phyloP scores from a whole-genome alignment of 1,140 invertebrate genomes.

The Bombus pascuorum region DNA sequence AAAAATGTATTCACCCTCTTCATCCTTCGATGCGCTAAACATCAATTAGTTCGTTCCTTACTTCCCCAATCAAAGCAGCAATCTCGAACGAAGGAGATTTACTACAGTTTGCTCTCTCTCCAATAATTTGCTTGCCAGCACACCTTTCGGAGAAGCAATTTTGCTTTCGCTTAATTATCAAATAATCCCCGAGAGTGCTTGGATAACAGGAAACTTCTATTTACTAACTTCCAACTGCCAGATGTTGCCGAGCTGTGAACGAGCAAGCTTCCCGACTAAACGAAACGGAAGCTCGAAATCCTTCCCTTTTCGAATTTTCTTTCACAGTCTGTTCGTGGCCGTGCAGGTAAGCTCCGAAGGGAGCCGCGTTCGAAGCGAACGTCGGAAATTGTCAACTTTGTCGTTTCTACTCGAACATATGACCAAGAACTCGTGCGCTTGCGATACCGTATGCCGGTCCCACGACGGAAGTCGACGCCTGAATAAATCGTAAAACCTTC shows the following conservation, averaged over 20 bases:
- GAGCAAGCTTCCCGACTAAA: background rate
- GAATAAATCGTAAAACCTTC: conserved; percentile 32
- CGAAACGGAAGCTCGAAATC: background rate
- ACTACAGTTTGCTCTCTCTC: background rate
- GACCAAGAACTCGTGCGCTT: background rate
- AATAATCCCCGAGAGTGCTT: background rate
- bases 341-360: background rate
- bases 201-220: conserved; percentile 6
- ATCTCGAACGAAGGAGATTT: background rate
- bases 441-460: too few species aligned
- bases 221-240: background rate
- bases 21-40: background rate
- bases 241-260: background rate
- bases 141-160: background rate
- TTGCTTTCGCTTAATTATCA: conserved; percentile 10
- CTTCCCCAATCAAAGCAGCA: background rate
- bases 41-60: background rate
- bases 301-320: background rate
- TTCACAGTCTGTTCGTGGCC: background rate
- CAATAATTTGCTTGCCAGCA: background rate
- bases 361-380: background rate
- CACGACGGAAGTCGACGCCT: background rate
- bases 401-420: background rate
- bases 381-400: conserved; percentile 33
- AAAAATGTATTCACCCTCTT: background rate